Evolutionary conservation across 2,797 vertebrate genomes (phyloP).

Genomic region (Enteromius thamalakanensis): DNA sequence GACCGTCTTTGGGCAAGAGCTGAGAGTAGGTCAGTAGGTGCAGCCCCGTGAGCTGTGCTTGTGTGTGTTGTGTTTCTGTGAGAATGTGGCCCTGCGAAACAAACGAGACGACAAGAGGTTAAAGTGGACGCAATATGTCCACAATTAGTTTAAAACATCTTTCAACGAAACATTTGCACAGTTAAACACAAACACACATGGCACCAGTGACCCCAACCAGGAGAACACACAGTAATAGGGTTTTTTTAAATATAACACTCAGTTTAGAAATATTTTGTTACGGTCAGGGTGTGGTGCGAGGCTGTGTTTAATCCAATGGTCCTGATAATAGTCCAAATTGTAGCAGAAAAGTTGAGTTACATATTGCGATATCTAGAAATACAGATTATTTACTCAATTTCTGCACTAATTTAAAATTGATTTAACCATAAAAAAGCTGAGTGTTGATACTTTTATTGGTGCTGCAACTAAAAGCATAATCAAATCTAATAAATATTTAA

Average conservation of each 20-base stretch:
- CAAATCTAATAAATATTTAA: background rate
- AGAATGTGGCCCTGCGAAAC: conserved; percentile 29
- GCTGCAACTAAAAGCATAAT: background rate
- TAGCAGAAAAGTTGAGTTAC: background rate
- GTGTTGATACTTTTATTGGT: background rate
- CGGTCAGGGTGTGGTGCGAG: conserved; percentile 74
- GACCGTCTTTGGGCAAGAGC: conserved; percentile 98
- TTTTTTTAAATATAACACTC: conserved; percentile 68
- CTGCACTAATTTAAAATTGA: background rate
- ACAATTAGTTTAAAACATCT: conserved; percentile 34
- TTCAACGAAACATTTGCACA: conserved; percentile 27
- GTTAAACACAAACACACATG: conserved; percentile 8
- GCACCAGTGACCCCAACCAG: conserved; percentile 35
- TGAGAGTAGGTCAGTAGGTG: conserved; percentile 97
- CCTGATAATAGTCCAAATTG: conserved; percentile 72
- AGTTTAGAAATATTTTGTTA: conserved; percentile 76
- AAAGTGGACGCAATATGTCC: conserved; percentile 24
- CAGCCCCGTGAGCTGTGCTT: conserved; percentile 23
- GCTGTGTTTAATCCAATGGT: conserved; percentile 77
- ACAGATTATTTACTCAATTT: background rate
- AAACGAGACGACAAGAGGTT: conserved; percentile 39
- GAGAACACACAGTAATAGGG: conserved; percentile 54
- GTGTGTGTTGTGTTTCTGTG: conserved; percentile 7
- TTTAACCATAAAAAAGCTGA: background rate
- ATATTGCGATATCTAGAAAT: background rate